Evolutionary conservation across 2,888 invertebrate genomes (phyloP).

Genomic region (Petrolisthes cinctipes): DNA sequence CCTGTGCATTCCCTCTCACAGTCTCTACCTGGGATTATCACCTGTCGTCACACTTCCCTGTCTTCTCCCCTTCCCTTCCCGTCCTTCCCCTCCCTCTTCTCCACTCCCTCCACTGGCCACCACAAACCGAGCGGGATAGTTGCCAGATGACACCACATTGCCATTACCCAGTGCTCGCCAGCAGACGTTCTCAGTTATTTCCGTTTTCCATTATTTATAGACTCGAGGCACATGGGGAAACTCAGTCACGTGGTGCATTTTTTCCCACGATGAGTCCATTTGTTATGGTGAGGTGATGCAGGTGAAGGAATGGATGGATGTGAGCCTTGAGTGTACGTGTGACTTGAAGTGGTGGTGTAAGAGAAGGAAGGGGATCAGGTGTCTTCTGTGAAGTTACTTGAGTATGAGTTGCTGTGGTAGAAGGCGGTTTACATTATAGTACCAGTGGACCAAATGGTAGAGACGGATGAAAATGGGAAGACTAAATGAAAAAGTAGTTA

Average conservation of each 20-base stretch:
- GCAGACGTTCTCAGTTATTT: background rate
- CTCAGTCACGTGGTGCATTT: no score
- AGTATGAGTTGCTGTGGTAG: no score
- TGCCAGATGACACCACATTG: background rate
- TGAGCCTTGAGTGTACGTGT: background rate
- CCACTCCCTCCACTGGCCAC: background rate
- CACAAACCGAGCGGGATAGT: background rate
- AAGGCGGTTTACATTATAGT: no score
- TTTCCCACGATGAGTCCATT: no score
- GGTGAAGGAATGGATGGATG: no score
- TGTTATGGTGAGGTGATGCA: no score
- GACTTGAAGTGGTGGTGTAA: background rate
- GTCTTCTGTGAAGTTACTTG: no score
- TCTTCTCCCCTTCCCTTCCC: background rate
- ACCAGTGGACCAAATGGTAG: no score
- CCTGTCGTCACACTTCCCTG: background rate
- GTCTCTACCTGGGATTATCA: no score
- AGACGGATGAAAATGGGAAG: background rate
- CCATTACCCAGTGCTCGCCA: background rate
- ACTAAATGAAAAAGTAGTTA: background rate
- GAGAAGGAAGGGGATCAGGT: background rate
- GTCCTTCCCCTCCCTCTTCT: background rate
- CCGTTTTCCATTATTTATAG: background rate
- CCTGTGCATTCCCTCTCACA: no score
- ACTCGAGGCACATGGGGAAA: no score